phyloP scores from a whole-genome alignment of 2,797 vertebrate genomes.

The Lepus townsendii region DNA sequence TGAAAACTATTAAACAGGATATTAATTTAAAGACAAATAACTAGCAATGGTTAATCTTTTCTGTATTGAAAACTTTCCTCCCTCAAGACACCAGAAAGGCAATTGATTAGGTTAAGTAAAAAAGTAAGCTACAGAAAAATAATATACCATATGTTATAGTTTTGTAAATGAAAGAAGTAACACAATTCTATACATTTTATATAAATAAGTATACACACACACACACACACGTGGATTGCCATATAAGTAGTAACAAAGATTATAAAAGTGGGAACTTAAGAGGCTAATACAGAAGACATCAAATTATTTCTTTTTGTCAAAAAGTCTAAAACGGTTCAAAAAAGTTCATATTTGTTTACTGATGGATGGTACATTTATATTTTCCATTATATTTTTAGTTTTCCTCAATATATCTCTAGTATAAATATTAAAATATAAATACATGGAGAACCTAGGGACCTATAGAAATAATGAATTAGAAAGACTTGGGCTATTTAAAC shows the following conservation, averaged over 20 bases:
- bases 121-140: background rate
- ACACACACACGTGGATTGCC: background rate
- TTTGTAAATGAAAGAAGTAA: slow-evolving; percentile 45
- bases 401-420: slow-evolving; percentile 17
- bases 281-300: background rate
- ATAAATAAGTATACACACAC: too few relatives aligned
- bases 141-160: background rate
- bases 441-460: background rate
- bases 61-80: background rate
- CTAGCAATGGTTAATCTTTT: background rate
- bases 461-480: background rate
- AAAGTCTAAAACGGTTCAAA: slow-evolving; percentile 28
- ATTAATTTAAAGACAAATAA: slow-evolving; percentile 2
- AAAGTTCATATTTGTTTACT: background rate
- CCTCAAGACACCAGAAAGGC: background rate
- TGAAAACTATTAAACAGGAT: slow-evolving; percentile 31
- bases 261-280: background rate
- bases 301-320: slow-evolving; percentile 47
- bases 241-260: background rate
- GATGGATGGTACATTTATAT: background rate
- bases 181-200: slow-evolving; percentile 16
- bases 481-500: background rate
- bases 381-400: background rate
- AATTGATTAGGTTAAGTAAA: background rate
- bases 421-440: slow-evolving; percentile 49